phyloP scores from a whole-genome alignment of 1,140 invertebrate genomes.

The Drosophila persimilis region DNA sequence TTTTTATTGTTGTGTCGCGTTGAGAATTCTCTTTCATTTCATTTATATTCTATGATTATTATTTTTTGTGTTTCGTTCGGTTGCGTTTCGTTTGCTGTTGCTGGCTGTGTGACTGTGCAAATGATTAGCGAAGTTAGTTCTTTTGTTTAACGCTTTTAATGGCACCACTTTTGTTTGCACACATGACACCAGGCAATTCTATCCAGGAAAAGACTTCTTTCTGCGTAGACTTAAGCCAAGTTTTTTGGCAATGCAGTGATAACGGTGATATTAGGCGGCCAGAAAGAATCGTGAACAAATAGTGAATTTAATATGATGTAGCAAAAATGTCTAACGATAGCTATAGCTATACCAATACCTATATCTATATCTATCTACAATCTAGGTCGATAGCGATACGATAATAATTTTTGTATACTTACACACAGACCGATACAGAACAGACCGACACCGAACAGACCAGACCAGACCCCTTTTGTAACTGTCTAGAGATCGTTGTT shows the following conservation, averaged over 20 bases:
- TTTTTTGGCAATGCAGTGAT: conserved; percentile 62
- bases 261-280: conserved; percentile 73
- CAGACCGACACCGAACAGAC: conserved; percentile 18
- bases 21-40: conserved; percentile 36
- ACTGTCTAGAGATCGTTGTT: conserved; percentile 16
- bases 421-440: conserved; percentile 33
- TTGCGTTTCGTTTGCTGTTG: conserved; percentile 4
- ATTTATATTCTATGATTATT: conserved; percentile 52
- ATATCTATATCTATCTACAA: conserved; percentile 20
- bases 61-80: not conserved
- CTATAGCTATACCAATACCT: conserved; percentile 31
- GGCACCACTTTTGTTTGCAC: conserved; percentile 56
- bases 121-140: conserved; percentile 42
- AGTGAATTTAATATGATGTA: conserved; percentile 72
- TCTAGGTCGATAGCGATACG: conserved; percentile 7
- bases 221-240: conserved; percentile 63
- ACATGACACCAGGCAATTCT: conserved; percentile 31
- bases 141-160: conserved; percentile 41
- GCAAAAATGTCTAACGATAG: conserved; percentile 42
- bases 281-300: conserved; percentile 70
- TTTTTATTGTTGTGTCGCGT: conserved; percentile 69
- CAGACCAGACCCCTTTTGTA: conserved; percentile 10
- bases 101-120: conserved; percentile 9
- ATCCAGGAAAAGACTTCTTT: conserved; percentile 61
- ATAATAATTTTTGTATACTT: conserved; percentile 19